Evolutionary conservation across 2,888 invertebrate genomes (phyloP), one percentile per base, ranked within the genome.

Genomic region (Thymelicus acteon): DNA sequence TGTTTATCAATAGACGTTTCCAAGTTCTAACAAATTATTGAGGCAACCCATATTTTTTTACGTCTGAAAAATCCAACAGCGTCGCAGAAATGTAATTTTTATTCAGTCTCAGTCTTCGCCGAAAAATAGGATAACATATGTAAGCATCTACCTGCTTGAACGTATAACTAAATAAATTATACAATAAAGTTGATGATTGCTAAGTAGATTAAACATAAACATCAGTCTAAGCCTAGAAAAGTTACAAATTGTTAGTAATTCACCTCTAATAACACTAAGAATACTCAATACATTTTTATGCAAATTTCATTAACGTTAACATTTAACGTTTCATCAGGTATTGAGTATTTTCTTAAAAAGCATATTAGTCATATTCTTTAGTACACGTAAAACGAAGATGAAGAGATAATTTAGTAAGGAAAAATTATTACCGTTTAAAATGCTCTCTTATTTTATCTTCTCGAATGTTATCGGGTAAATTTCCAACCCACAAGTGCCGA

Each of bases 401-500:
- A 8, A 24, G 1, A 47, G 5, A 15, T 40, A 6, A 66, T 8
- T 73, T 76, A 75, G 75, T 72, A 76, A 72, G 74, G 75, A 63
- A 72, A 72, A 75, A 78, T 7, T 71, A n/a, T 96, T 96, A 98
- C 98, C 98, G 97, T 97, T 98, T 98, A 95, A 99, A 98, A 95
- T 98, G 97, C 95, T 98, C 98, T 95, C 97, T 96, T 95, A 98
- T 98, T 95, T 97, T 97, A 94, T 98, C 98, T 95, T 98, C 98
- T 93, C 98, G 97, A 96, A 98, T 97, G 96, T 98, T 98, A 96
- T 98, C 98, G 97, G 99, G 98, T 97, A 99, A 97, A 97, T 98
- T 99, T 97, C 98, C 99, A 97, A 99, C 98, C 98, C 98, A 98
- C 96, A 99, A 97, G 96, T 99, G 98, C 96, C 99, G 98, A 96